Base-by-base conservation (phyloP, 2,888 invertebrate genomes). In the Eristalis arbustorum region DNA sequence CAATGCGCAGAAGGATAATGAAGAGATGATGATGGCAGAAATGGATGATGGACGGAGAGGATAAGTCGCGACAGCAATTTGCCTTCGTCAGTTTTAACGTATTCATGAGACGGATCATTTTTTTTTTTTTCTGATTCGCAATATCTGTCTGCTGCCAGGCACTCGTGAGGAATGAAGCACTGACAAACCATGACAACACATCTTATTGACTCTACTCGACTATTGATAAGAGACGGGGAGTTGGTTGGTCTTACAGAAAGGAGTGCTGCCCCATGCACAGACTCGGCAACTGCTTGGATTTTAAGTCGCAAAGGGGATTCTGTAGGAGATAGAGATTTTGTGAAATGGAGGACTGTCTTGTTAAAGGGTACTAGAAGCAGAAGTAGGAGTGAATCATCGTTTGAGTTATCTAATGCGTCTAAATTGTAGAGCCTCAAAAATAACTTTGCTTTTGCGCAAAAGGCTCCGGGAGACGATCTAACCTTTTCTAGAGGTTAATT, bases 41-140 rank as follows among this genome's bases (percentile, higher is more conserved):
- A 81, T 71, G 25, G 25, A 25, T 85, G 82, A 85, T 74, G 81
- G 85, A 85, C 85, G 71, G 49, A 74, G 78, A 28, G 85, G 85
- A 82, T 85, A 85, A 85, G 73, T 69, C 77, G 82, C 77, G 77
- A 85, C 84, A 84, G 76, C 76, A 69, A 81, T 85, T 85, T 85
- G 63, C 81, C 73, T 77, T 73, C 73, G 64, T 80, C 76, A 76
- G 73, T 76, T 84, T 69, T 59, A 76, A 66, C 34, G 49, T 3
- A 62, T 49, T 49, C 49, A 49, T 49, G 49, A 49, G 49, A 49
- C 18, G 8, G 18, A 49, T 49, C 14, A 13, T 40, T 40, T 14
- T 40, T 40, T 42, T 14, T 13, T n/a, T 1, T 42, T n/a, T n/a
- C n/a, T n/a, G 2, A 6, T 42, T 42, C n/a, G 5, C n/a, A 42